Percentiles rank a stretch among this genome's conserved stretches.
phyloP scores from a whole-genome alignment of 2,888 invertebrate genomes.

The Heterodera filipjevi region DNA sequence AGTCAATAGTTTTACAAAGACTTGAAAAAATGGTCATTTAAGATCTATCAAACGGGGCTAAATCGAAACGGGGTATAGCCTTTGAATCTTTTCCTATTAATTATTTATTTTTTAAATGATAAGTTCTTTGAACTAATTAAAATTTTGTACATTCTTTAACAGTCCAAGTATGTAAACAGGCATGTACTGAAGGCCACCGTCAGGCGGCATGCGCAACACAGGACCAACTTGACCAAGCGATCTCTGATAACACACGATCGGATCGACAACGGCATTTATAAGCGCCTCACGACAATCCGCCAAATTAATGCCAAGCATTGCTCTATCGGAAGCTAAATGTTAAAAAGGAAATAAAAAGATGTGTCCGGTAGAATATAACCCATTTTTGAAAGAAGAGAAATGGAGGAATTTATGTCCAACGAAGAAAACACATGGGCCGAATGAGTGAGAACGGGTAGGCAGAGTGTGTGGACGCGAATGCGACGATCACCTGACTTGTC shows the following conservation, averaged over 20 bases:
- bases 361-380: conserved; percentile 70
- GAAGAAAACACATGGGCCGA: conserved; percentile 82
- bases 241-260: conserved; percentile 71
- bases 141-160: conserved; percentile 74
- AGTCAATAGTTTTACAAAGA: too few species aligned
- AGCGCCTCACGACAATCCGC: conserved; percentile 93
- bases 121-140: background rate
- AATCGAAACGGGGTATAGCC: too few species aligned
- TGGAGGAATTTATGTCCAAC: conserved; percentile 90
- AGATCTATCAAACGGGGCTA: background rate
- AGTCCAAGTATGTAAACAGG: conserved; percentile 87
- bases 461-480: conserved; percentile 95
- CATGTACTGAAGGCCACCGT: conserved; percentile 74
- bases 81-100: too few species aligned
- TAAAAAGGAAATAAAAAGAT: background rate
- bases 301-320: conserved; percentile 75
- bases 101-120: too few species aligned
- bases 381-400: conserved; percentile 92
- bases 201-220: conserved; percentile 40
- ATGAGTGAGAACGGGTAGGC: conserved; percentile 84
- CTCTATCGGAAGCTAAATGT: conserved; percentile 82
- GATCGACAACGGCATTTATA: conserved; percentile 90
- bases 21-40: too few species aligned
- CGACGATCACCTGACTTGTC: conserved; percentile 78
- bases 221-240: conserved; percentile 44